Evolutionary conservation across 2,888 invertebrate species (phyloP).

Genomic region (Phymatocera aterrima): DNA sequence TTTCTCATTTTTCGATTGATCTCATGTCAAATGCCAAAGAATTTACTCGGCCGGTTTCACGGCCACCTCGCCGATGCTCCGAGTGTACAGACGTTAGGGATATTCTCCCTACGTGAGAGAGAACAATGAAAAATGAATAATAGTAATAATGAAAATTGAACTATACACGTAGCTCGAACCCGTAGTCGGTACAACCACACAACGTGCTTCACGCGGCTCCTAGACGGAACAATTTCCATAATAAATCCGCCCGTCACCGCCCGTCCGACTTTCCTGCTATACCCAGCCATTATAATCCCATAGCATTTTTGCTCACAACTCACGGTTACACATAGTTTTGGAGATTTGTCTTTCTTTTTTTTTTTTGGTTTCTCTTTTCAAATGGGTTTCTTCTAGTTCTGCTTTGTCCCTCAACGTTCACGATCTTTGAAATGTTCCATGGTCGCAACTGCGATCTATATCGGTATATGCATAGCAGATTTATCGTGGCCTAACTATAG

Average conservation of each 20-base stretch:
- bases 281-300: constrained; percentile 31
- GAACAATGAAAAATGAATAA: not conserved
- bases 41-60: too few species aligned
- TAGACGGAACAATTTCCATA: constrained; percentile 43
- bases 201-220: constrained; percentile 21
- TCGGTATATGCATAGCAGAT: too few species aligned
- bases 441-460: too few species aligned
- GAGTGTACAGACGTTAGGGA: not conserved
- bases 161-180: not conserved
- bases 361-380: not conserved
- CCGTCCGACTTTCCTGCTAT: not conserved
- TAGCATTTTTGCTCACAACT: constrained; percentile 1
- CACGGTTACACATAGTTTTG: not conserved
- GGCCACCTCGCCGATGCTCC: too few species aligned
- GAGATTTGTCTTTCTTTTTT: not conserved
- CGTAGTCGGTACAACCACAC: not conserved
- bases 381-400: too few species aligned
- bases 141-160: not conserved
- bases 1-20: too few species aligned
- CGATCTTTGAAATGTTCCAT: too few species aligned
- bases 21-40: too few species aligned
- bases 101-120: too few species aligned
- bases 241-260: constrained; percentile 31
- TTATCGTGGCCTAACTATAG: too few species aligned
- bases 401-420: too few species aligned